Evolutionary conservation across 2,888 invertebrate species (phyloP), one percentile per base, ranked within the genome.

Genomic region (Anarsia innoxiella): DNA sequence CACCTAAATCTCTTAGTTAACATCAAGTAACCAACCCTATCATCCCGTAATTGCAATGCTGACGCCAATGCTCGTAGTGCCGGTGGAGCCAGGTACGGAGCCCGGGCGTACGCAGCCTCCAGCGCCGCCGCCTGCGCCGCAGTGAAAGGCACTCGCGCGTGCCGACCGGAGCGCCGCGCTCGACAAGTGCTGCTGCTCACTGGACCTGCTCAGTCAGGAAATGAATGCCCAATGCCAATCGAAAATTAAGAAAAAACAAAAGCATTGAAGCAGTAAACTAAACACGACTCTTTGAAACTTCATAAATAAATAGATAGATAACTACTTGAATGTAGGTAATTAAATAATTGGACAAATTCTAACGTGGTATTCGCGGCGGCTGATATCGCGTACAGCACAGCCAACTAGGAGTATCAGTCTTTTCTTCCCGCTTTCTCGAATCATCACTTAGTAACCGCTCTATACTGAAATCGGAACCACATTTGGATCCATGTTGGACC

Each of bases 111-210:
- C 46, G 90, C 90, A 10, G 88, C 87, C 72, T 93, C 92, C 46
- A 93, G 63, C 41, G 90, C 83, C 8, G 88, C 75, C 16, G 92
- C 82, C 72, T 93, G 92, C 38, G 88, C 82, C 2, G 87, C 87
- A 6, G 91, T 90, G 68, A 93, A 93, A 2, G 93, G 93, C 55
- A 93, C 92, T 32, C 93, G 75, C 28, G 91, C 91, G 66, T 90
- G 89, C 30, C 90, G 74, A 1, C 90, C 89, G 9, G 88, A 75
- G 42, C 89, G 86, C 2, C 90, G 79, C 2, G 67, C 52, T 37
- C 87, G 82, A 50, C 83, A 77, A 12, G 71, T 64, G 28, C 59
- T 59, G 37, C 61, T 61, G 53, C 52, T 76, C 61, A 61, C 60
- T 57, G 69, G 59, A 51, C 69, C 78, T 75, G 40, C 27, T n/a